phyloP scores from a whole-genome alignment of 1,140 invertebrate genomes.

The Apocrypta bakeri region DNA sequence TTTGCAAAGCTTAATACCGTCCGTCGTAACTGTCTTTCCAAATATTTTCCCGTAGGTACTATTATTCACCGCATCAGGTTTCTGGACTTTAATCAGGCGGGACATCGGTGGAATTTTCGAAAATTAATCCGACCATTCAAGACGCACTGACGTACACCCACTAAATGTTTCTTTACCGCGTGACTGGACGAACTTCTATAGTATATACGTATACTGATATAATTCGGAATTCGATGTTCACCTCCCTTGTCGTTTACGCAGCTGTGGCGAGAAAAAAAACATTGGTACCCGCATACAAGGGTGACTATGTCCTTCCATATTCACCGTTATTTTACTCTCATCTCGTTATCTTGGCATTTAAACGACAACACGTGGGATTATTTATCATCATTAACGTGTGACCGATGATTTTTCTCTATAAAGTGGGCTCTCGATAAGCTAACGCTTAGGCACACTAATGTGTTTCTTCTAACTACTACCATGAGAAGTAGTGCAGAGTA shows the following conservation, averaged over 20 bases:
- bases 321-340: conserved; percentile 4
- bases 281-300: conserved; percentile 36
- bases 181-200: not conserved
- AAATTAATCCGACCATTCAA: not conserved
- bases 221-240: conserved; percentile 7
- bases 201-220: not conserved
- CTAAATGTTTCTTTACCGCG: not conserved
- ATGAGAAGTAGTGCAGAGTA: too few species aligned
- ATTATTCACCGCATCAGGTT: too few species aligned
- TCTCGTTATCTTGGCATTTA: conserved; percentile 2
- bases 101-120: too few species aligned
- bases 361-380: not conserved
- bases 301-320: not conserved
- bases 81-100: too few species aligned
- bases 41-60: too few species aligned
- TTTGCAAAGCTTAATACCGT: too few species aligned
- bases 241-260: conserved; percentile 7
- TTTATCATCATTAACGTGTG: not conserved
- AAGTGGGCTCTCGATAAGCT: too few species aligned
- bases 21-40: too few species aligned
- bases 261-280: not conserved
- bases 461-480: too few species aligned
- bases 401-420: not conserved
- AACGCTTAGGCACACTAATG: too few species aligned
- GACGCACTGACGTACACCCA: not conserved